These are phyloP conservation scores for Andrena fulva DNA, from an alignment of 2,888 invertebrate genomes.

Conservation along the genomic window DNA sequence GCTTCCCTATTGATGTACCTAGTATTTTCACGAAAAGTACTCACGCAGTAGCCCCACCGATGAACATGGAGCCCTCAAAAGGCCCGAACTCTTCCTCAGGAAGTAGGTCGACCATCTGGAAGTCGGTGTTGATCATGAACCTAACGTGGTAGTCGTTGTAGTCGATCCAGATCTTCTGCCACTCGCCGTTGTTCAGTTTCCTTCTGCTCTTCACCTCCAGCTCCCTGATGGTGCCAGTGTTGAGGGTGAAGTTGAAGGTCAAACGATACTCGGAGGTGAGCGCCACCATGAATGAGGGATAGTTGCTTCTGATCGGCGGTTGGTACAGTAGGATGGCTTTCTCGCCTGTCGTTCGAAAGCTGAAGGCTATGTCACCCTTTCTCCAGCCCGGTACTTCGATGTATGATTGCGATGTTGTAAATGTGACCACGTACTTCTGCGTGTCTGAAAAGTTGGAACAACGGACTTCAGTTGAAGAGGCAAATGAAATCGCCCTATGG, in stretches of 20 bases:
- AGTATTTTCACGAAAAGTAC: constrained; percentile 79
- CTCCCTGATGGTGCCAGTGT: constrained; percentile 93
- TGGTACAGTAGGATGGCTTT: constrained; percentile 96
- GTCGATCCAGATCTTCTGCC: constrained; percentile 98
- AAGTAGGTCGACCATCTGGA: constrained; percentile 93
- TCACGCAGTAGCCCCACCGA: constrained; percentile 96
- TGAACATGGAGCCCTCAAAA: constrained; percentile 97
- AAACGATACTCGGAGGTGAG: constrained; percentile 93
- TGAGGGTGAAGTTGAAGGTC: constrained; percentile 95
- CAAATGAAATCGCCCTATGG: too few species aligned
- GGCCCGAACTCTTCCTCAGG: constrained; percentile 96
- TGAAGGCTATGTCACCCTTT: constrained; percentile 96
- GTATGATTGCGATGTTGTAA: constrained; percentile 96
- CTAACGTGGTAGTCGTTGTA: constrained; percentile 97
- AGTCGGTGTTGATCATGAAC: constrained; percentile 96
- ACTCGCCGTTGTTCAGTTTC: constrained; percentile 95
- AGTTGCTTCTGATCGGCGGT: constrained; percentile 94
- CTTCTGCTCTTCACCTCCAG: constrained; percentile 93
- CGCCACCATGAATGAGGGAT: constrained; percentile 96
- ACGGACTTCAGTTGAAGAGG: too few species aligned
- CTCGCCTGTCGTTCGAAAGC: constrained; percentile 96
- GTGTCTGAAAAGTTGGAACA: constrained; percentile 88
- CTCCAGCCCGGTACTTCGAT: constrained; percentile 97
- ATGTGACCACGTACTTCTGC: constrained; percentile 96
- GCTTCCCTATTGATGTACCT: too few species aligned